These are phyloP conservation scores for Steinernema feltiae DNA, from an alignment of 1,140 invertebrate species.

Conservation along the genomic window DNA sequence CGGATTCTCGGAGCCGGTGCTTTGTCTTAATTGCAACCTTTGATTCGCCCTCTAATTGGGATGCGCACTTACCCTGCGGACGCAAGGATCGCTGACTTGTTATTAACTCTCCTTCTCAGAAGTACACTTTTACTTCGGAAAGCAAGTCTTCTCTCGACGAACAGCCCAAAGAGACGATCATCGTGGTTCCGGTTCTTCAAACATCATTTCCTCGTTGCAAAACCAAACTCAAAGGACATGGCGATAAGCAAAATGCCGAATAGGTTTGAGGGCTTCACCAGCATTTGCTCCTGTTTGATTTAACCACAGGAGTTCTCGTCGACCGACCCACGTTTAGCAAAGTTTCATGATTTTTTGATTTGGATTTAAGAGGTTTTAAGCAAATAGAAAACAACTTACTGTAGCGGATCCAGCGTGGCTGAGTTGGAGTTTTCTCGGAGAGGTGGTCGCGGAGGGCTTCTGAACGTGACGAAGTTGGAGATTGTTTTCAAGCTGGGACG, in stretches of 20 bases:
- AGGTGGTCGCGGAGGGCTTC: background rate
- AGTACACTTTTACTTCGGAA: too few relatives aligned
- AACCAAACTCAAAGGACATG: background rate
- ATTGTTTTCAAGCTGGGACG: background rate
- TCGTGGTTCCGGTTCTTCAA: background rate
- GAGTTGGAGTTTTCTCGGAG: background rate
- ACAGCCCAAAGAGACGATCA: too few relatives aligned
- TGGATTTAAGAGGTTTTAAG: background rate
- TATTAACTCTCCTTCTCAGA: background rate
- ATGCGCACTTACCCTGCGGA: background rate
- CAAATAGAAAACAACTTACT: background rate
- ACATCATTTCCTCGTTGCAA: background rate
- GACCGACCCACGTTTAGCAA: too few relatives aligned
- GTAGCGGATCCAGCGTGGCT: background rate
- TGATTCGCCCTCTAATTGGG: background rate
- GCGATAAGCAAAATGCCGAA: too few relatives aligned
- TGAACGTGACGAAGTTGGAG: background rate
- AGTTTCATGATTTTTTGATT: too few relatives aligned
- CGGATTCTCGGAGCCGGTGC: background rate
- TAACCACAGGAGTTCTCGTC: too few relatives aligned
- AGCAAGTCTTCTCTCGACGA: too few relatives aligned
- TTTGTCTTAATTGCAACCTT: background rate
- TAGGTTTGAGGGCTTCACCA: too few relatives aligned
- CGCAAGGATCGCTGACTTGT: too few relatives aligned
- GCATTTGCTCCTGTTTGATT: too few relatives aligned